Percentiles rank a stretch among this genome's conserved stretches.
phyloP scores from a whole-genome alignment of 35 echinoderm and acorn worm genomes.

The Ptychodera flava region DNA sequence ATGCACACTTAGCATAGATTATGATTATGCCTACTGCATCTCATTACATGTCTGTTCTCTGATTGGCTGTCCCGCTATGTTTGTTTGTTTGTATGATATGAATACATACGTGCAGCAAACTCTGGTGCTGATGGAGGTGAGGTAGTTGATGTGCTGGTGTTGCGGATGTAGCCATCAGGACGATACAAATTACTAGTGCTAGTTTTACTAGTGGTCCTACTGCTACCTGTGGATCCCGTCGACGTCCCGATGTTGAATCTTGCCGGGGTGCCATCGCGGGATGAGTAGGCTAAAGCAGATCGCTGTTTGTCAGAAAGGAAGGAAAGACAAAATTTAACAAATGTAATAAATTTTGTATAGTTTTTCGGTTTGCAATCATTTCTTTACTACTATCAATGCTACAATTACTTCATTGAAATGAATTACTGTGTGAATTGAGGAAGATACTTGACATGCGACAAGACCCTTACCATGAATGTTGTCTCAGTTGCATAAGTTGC shows the following conservation, averaged over 20 bases:
- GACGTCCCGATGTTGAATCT: slow-evolving; percentile 91
- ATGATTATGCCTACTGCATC: background rate
- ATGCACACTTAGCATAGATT: no score
- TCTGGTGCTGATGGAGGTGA: slow-evolving; percentile 52
- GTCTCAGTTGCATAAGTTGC: background rate
- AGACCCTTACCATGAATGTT: background rate
- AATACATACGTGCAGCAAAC: background rate
- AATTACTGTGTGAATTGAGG: no score
- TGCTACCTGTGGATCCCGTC: slow-evolving; percentile 71
- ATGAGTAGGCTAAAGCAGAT: slow-evolving; percentile 86
- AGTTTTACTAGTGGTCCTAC: slow-evolving; percentile 39
- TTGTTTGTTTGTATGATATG: no score
- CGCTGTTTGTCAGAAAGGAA: slow-evolving; percentile 33
- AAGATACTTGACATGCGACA: no score
- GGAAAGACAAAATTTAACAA: background rate
- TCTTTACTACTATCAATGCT: background rate
- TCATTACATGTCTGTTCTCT: no score
- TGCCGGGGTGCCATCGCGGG: slow-evolving; percentile 40
- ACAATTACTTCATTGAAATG: no score
- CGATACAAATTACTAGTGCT: slow-evolving; percentile 38
- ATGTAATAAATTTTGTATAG: background rate
- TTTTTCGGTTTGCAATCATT: background rate
- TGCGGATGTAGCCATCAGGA: slow-evolving; percentile 73
- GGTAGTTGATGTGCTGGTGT: slow-evolving; percentile 77
- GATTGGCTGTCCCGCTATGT: no score